Percentiles rank a stretch among this genome's conserved stretches.
Evolutionary conservation across 2,113 vertebrate species (phyloP).

Genomic region (Atractosteus spatula): DNA sequence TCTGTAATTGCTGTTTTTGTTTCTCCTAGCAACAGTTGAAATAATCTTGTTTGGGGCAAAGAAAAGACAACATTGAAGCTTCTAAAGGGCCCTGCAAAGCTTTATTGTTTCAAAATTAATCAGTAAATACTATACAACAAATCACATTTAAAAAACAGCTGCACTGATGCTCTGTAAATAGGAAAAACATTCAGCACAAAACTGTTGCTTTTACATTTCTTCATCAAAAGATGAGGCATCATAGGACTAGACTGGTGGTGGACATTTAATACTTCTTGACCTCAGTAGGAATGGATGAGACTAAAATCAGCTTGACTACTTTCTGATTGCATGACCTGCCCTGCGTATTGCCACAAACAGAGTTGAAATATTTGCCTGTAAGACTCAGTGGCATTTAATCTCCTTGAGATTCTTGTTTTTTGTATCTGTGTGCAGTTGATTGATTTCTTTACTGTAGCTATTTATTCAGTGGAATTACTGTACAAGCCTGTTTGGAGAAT

Average conservation of each 20-base stretch:
- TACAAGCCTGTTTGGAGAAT: slow-evolving; percentile 1
- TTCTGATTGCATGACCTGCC: slow-evolving; percentile 14
- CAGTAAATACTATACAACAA: too few species aligned
- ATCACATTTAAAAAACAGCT: too few species aligned
- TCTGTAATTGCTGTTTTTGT: too few species aligned
- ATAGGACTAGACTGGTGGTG: background rate
- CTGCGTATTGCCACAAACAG: background rate
- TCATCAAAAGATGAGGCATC: too few species aligned
- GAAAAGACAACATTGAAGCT: too few species aligned
- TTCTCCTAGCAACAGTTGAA: too few species aligned
- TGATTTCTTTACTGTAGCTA: slow-evolving; percentile 17
- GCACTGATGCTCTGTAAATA: too few species aligned
- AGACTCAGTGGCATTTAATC: slow-evolving; percentile 22
- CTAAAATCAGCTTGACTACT: slow-evolving; percentile 6
- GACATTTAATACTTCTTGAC: slow-evolving; percentile 6
- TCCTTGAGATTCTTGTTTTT: slow-evolving; percentile 17
- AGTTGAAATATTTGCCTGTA: slow-evolving; percentile 23
- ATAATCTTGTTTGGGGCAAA: too few species aligned
- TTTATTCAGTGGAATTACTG: slow-evolving; percentile 19
- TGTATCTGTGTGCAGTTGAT: slow-evolving; percentile 15
- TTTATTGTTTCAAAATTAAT: too few species aligned
- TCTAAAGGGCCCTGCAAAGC: too few species aligned
- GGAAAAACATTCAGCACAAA: too few species aligned
- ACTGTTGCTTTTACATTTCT: too few species aligned
- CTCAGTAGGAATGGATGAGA: slow-evolving; percentile 16